These are phyloP conservation scores for Ditylenchus weischeri DNA, from an alignment of 2,888 invertebrate species.

Conservation along the genomic window DNA sequence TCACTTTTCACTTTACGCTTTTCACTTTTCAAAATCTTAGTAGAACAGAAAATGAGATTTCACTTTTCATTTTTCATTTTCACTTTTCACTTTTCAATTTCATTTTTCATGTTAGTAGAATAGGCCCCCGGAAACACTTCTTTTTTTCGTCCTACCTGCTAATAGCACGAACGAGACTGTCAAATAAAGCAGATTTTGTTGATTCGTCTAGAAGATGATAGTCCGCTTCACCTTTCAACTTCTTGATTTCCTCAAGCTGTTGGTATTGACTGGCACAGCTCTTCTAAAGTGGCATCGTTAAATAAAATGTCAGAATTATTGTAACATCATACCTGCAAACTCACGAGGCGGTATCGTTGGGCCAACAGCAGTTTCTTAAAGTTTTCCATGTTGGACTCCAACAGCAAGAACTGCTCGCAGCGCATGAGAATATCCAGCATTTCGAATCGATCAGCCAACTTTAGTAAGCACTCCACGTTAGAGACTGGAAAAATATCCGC, in stretches of 20 bases:
- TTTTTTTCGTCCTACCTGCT: no score
- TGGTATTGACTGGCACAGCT: background rate
- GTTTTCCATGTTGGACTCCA: background rate
- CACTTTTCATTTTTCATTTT: no score
- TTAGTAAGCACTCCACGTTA: background rate
- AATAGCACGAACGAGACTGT: background rate
- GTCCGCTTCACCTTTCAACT: background rate
- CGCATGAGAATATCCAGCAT: background rate
- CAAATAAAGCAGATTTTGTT: background rate
- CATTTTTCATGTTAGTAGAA: no score
- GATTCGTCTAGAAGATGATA: background rate
- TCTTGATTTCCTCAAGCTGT: background rate
- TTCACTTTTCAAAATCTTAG: no score
- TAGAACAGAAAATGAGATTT: no score
- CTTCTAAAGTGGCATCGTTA: background rate
- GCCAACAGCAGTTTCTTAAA: background rate
- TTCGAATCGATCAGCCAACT: slow-evolving; percentile 3
- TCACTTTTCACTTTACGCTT: no score
- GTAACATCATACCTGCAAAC: background rate
- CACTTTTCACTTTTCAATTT: no score
- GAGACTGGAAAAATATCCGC: background rate
- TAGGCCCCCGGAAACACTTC: no score
- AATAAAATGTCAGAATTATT: background rate
- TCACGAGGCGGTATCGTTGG: background rate
- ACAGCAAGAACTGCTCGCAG: background rate